Conservation (phyloP, 2,888 invertebrate genomes). For the Ptychoptera albimana region DNA sequence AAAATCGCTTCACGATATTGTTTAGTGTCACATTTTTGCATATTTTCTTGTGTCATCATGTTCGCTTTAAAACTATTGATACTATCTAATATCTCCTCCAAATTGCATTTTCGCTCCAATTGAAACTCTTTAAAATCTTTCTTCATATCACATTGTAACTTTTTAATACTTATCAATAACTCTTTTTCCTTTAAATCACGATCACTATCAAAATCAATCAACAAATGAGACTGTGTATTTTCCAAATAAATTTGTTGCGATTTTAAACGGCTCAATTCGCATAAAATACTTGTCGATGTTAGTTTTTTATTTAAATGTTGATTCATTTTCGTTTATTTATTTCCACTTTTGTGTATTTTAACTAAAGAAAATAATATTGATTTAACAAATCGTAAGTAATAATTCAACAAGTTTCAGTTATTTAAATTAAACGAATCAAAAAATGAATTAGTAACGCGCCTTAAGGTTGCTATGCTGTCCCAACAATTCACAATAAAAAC, state of each 20-base stretch:
- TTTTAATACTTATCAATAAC: slow-evolving; percentile 1
- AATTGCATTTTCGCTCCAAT: background rate
- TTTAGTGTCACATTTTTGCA: background rate
- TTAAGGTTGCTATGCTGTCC: too few species aligned
- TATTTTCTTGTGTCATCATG: background rate
- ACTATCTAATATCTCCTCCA: background rate
- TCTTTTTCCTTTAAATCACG: slow-evolving; percentile 2
- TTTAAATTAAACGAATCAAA: too few species aligned
- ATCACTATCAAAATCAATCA: background rate
- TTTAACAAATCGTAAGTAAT: too few species aligned
- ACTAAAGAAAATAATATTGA: too few species aligned
- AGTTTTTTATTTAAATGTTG: background rate
- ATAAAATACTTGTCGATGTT: slow-evolving; percentile 20
- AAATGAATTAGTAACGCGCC: too few species aligned
- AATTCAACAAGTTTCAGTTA: too few species aligned
- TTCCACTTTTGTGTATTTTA: too few species aligned
- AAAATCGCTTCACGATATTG: background rate
- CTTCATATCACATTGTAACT: background rate
- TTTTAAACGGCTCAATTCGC: slow-evolving; percentile 27
- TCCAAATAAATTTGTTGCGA: slow-evolving; percentile 29
- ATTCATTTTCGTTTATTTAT: background rate
- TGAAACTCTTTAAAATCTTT: background rate
- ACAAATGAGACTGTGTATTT: slow-evolving; percentile 17
- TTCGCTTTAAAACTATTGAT: background rate
- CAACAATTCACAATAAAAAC: too few species aligned